Evolutionary conservation across 2,888 invertebrate genomes (phyloP), one percentile per base, ranked within the genome.

Genomic region (Holacanthella duospinosa): DNA sequence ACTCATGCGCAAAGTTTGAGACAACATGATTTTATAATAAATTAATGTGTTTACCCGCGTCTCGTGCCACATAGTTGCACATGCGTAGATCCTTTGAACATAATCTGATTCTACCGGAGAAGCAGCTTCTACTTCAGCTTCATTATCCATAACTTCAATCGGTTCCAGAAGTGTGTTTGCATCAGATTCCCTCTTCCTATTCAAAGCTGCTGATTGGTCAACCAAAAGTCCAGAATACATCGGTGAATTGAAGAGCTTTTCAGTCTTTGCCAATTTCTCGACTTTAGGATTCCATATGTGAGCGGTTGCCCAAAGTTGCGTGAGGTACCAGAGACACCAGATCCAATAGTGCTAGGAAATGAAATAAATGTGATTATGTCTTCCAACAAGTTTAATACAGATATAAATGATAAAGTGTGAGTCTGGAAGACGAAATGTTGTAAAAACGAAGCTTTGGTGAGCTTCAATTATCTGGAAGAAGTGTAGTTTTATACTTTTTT

Each of bases 11-110:
- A 43, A 43, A 43, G 9, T n/a, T n/a, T n/a, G n/a, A n/a, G n/a
- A n/a, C n/a, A 36, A n/a, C n/a, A n/a, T n/a, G n/a, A n/a, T n/a
- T n/a, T n/a, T n/a, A n/a, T 29, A 36, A 12, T 9, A 43, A 58
- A 9, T 36, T 28, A 28, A 58, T 2, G 26, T 44, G 44, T 53
- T 59, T 58, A 66, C 61, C 29, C 28, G 43, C 29, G 91, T 97
- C 79, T 97, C 97, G 78, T 99, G 99, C 99, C 99, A 99, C 96
- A 97, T 97, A 71, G 97, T 99, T 48, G 89, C 90, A 78, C 97
- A 97, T 29, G 94, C 91, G 77, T 92, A 96, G 71, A 99, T 93
- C 77, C 91, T 84, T 1, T 93, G 91, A 60, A 93, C 21, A 56
- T 27, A 21, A 44, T 60, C 60, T n/a, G 21, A 21, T 3, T 29